Base-by-base conservation (phyloP, 2,113 vertebrate species). In the Salvator merianae region DNA sequence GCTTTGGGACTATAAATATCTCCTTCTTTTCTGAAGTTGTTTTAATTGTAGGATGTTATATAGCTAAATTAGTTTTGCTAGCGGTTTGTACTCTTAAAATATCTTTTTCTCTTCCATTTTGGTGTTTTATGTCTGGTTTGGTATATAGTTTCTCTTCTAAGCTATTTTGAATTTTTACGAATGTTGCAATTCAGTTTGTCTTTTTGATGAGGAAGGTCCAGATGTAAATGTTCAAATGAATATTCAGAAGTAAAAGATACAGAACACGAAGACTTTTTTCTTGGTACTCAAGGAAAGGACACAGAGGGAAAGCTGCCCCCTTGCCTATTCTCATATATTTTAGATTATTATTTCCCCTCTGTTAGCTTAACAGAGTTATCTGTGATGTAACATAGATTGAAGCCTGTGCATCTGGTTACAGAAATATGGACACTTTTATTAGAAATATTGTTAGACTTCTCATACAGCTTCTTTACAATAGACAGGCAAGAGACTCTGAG, bases 351-450 rank as follows among this genome's bases (percentile, higher is more conserved):
- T 91, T 85, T 81, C 69, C 83, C 10, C 14, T 90, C 20, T 20
- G 5, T 90, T 93, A 65, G 20, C 84, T 88, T 59, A 50, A 78
- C 90, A 91, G 53, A 84, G 73, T 88, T 84, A 66, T 47, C 18
- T 53, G 36, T 59, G 22, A 6, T 63, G 5, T 20, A 86, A 83
- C 83, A 63, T 53, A 77, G 83, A 86, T 91, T 84, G 90, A 91
- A 80, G 87, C 22, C 34, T 79, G 6, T 34, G 76, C 9, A 28
- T 87, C 24, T 75, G 86, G 40, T 71, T 90, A 79, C 1, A 14
- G 84, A 84, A 90, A 86, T 84, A 62, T 69, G 4, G n/a, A 62
- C n/a, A 43, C 71, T 85, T 92, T 91, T 84, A 85, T 89, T 88
- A 87, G 84, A 79, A 90, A 6, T 32, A 53, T 76, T 93, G 85